Evolutionary conservation across 2,113 vertebrate species (phyloP).

Genomic region (Mohoua ochrocephala): DNA sequence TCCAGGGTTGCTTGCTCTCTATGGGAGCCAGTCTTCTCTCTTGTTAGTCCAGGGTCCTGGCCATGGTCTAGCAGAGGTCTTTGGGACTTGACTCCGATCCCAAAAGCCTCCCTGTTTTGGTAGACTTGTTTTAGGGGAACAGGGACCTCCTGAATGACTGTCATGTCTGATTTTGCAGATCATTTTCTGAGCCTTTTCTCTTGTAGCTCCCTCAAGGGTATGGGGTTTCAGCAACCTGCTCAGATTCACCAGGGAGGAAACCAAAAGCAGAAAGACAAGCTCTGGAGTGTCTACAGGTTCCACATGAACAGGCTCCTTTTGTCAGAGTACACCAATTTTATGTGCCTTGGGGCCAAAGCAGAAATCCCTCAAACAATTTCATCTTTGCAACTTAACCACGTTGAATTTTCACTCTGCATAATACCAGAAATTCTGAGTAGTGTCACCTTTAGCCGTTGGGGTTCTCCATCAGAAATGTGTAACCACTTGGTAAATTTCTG

Average conservation of each 20-base stretch:
- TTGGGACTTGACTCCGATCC: background rate
- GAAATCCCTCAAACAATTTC: background rate
- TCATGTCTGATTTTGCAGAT: background rate
- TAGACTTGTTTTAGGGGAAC: background rate
- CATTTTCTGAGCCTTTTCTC: background rate
- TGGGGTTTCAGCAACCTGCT: background rate
- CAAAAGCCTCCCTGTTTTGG: background rate
- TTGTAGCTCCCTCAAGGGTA: background rate
- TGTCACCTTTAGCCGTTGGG: fast-evolving
- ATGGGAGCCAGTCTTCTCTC: background rate
- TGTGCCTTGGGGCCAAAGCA: background rate
- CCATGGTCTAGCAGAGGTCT: background rate
- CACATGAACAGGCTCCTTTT: background rate
- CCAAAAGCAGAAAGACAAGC: background rate
- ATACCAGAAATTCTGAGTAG: background rate
- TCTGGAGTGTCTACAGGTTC: background rate
- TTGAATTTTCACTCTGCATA: background rate
- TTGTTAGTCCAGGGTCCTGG: background rate
- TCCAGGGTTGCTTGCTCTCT: background rate
- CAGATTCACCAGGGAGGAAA: background rate
- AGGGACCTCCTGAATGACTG: background rate
- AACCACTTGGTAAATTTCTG: background rate
- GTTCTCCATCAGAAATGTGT: background rate
- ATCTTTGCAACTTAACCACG: background rate
- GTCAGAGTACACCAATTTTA: background rate